Conservation (phyloP, 2,888 invertebrate genomes). For the Parnassius smintheus region DNA sequence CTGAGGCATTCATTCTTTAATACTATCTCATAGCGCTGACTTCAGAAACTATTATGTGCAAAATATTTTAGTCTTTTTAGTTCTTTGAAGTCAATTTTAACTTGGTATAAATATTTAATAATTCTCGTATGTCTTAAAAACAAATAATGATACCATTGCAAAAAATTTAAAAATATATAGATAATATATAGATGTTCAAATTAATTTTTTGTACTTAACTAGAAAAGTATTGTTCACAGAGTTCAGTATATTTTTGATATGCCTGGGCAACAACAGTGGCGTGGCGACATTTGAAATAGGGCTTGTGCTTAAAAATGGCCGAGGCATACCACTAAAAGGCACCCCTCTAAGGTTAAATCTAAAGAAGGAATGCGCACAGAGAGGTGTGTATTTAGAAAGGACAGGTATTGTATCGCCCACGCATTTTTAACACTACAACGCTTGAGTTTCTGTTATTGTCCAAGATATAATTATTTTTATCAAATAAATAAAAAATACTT, state of each 20-base stretch:
- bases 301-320: slow-evolving; percentile 89
- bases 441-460: slow-evolving; percentile 52
- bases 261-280: slow-evolving; percentile 93
- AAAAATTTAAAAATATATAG: too few relatives aligned
- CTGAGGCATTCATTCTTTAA: too few relatives aligned
- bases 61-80: too few relatives aligned
- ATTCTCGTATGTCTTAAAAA: too few relatives aligned
- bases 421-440: slow-evolving; percentile 80
- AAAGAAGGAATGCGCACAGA: slow-evolving; percentile 96
- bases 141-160: too few relatives aligned
- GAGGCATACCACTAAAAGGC: slow-evolving; percentile 90
- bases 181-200: too few relatives aligned
- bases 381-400: slow-evolving; percentile 89
- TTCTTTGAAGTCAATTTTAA: too few relatives aligned
- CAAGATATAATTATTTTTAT: slow-evolving; percentile 26
- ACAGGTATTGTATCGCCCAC: slow-evolving; percentile 83
- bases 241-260: slow-evolving; percentile 93
- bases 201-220: not conserved
- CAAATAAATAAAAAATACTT: too few relatives aligned
- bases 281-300: slow-evolving; percentile 94
- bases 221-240: slow-evolving; percentile 75
- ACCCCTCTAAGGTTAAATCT: slow-evolving; percentile 93
- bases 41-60: too few relatives aligned
- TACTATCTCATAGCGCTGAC: too few relatives aligned
- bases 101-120: too few relatives aligned